Evolutionary conservation across 2,113 vertebrate genomes (phyloP).

Genomic region (Microcebus jonahi): DNA sequence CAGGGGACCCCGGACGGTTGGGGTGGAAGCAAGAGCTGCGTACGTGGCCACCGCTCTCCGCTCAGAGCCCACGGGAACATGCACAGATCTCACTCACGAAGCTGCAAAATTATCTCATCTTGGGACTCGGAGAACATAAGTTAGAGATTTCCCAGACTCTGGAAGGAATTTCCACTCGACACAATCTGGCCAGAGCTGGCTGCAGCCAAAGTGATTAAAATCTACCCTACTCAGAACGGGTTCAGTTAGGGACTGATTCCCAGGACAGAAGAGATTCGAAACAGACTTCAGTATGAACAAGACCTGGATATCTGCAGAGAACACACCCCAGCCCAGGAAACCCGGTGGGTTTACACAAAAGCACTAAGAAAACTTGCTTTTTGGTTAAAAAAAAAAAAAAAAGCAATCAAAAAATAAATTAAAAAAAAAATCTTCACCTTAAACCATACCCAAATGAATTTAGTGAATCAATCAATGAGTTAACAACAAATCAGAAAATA

Average conservation of each 20-base stretch:
- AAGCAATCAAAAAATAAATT: too few relatives aligned
- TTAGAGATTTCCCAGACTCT: background rate
- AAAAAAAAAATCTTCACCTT: too few relatives aligned
- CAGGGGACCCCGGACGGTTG: background rate
- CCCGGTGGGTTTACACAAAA: background rate
- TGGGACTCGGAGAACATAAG: background rate
- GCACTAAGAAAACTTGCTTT: background rate
- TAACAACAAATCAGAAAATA: background rate
- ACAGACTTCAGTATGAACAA: fast-evolving
- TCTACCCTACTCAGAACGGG: background rate
- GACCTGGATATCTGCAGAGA: background rate
- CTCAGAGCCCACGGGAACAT: fast-evolving
- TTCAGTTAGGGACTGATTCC: fast-evolving
- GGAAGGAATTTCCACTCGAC: background rate
- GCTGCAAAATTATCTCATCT: background rate
- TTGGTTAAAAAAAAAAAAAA: background rate
- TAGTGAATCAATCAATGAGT: background rate
- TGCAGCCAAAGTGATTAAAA: background rate
- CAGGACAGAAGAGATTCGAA: background rate
- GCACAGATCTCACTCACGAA: fast-evolving
- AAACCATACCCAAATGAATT: background rate
- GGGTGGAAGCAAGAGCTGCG: background rate
- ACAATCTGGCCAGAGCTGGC: fast-evolving
- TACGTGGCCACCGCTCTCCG: fast-evolving
- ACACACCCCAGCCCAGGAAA: too few relatives aligned